Evolutionary conservation across 2,113 vertebrate genomes (phyloP), one percentile per base, ranked within the genome.

Genomic region (Falco punctatus): DNA sequence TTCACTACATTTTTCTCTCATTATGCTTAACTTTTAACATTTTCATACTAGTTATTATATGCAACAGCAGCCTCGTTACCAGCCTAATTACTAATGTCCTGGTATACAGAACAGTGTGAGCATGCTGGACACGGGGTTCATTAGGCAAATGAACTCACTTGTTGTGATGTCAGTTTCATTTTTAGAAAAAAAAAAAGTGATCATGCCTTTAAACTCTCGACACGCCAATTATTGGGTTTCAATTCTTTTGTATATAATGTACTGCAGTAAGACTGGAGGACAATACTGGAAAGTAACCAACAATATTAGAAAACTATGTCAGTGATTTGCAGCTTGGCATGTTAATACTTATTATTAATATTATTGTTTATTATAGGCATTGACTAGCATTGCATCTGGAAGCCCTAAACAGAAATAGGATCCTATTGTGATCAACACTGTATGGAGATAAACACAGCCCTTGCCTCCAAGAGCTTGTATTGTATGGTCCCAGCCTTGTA

Each of bases 211-310:
- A 94, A 88, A 96, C 91, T 72, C 86, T 85, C 82, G 92, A 86
- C 94, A 85, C 6, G 15, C 80, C 15, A 52, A 80, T 86, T 91
- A 92, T 38, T 94, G 78, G 92, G 92, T 96, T 98, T 96, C 97
- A 97, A 59, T 97, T 96, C 84, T 96, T 92, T 95, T 92, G 95
- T 90, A 92, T 91, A 97, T 80, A 89, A 96, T 95, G 90, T 82
- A 69, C 88, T 96, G 78, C 90, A 89, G 78, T 13, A 44, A 85
- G 84, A 49, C 58, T 72, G 62, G 90, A 96, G 71, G 94, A 97
- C 96, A 97, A 97, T 97, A 88, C 92, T 97, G 96, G 96, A 97
- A 97, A 96, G 94, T n/a, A 93, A 94, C 96, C 96, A 97, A 92
- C 96, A 96, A 90, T 96, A 84, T 82, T 96, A 87, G 70, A 95